phyloP scores from a whole-genome alignment of 2,888 invertebrate genomes.

The Dastarcus helophoroides region DNA sequence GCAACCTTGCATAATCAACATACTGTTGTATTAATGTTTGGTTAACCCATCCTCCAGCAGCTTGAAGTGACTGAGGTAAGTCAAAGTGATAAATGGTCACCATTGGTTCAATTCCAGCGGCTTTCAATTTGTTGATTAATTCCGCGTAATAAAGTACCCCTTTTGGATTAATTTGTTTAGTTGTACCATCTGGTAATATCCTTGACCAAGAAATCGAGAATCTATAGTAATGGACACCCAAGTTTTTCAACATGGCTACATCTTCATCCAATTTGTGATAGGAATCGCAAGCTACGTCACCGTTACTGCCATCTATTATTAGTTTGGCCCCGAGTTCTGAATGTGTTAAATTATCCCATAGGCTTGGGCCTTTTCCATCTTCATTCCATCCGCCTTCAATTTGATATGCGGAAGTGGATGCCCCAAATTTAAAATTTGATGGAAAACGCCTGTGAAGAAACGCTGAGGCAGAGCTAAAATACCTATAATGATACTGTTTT shows the following conservation, averaged over 20 bases:
- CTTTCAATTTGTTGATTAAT: constrained; percentile 48
- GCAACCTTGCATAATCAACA: constrained; percentile 19
- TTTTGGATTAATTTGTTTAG: constrained; percentile 42
- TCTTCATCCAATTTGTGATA: constrained; percentile 15
- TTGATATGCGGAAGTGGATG: constrained; percentile 16
- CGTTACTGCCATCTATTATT: constrained; percentile 11
- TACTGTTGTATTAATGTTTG: constrained; percentile 15
- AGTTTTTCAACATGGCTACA: constrained; percentile 13
- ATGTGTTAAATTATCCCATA: no score
- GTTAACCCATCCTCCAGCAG: constrained; percentile 10
- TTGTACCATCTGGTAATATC: constrained; percentile 43
- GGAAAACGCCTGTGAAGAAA: constrained; percentile 11
- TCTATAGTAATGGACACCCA: constrained; percentile 23
- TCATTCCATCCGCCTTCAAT: constrained; percentile 17
- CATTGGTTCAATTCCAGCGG: constrained; percentile 48
- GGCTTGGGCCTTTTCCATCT: constrained; percentile 23
- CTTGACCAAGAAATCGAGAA: constrained; percentile 55
- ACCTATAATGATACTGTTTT: no score
- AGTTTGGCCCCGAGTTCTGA: constrained; percentile 24
- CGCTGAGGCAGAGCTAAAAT: constrained; percentile 6
- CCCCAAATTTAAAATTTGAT: constrained; percentile 14
- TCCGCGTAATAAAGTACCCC: constrained; percentile 55
- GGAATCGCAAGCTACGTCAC: constrained; percentile 17
- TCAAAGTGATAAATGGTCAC: constrained; percentile 48
- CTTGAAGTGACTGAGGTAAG: constrained; percentile 27